Evolutionary conservation across 2,888 invertebrate genomes (phyloP).

Genomic region (Athalia circularis): DNA sequence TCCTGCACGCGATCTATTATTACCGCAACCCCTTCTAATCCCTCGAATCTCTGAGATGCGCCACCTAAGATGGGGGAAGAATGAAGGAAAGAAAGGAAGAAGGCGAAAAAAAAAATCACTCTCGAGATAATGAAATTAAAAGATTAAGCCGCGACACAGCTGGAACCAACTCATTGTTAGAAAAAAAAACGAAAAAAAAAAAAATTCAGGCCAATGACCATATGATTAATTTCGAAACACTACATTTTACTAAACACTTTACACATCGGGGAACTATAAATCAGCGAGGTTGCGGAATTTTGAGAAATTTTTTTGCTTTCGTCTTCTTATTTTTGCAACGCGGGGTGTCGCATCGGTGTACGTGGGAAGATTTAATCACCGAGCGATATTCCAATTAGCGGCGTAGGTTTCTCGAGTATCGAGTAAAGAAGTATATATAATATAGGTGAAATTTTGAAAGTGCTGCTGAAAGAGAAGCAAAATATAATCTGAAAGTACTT

Average conservation of each 20-base stretch:
- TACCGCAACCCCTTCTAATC: slow-evolving; percentile 62
- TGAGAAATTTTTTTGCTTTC: too few species aligned
- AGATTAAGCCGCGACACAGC: slow-evolving; percentile 33
- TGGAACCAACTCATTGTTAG: slow-evolving; percentile 15
- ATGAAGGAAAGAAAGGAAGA: slow-evolving; percentile 50
- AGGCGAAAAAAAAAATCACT: slow-evolving; percentile 43
- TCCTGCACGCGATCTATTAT: slow-evolving; percentile 56
- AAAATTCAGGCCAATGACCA: neutral
- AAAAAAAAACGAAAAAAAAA: neutral
- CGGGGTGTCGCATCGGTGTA: too few species aligned
- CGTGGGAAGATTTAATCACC: too few species aligned
- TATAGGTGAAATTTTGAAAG: slow-evolving; percentile 9
- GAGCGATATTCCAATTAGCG: too few species aligned
- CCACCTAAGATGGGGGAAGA: slow-evolving; percentile 47
- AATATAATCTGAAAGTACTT: neutral
- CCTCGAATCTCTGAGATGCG: slow-evolving; percentile 57
- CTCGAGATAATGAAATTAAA: slow-evolving; percentile 55
- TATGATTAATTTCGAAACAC: slow-evolving; percentile 43
- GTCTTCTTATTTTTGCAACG: too few species aligned
- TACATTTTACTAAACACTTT: too few species aligned
- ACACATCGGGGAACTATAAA: too few species aligned
- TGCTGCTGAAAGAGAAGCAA: neutral
- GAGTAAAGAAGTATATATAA: neutral
- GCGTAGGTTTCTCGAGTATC: too few species aligned
- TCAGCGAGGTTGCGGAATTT: too few species aligned